These are phyloP conservation scores for Lordiphosa stackelbergi DNA, from an alignment of 1,140 invertebrate genomes.

Conservation along the genomic window DNA sequence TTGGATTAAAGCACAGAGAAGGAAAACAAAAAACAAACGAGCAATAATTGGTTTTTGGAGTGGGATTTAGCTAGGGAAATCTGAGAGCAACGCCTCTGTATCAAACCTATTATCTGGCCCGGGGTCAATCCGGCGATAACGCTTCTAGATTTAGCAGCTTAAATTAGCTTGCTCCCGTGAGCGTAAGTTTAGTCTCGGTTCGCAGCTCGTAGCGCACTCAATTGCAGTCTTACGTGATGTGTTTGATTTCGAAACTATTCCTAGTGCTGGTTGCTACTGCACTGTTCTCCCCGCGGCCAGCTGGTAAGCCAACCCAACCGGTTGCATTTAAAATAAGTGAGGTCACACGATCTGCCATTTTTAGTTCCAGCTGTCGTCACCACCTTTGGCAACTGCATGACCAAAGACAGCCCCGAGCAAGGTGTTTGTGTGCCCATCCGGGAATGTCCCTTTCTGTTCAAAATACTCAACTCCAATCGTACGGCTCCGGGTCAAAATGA, in stretches of 20 bases:
- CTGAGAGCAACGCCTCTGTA: no score
- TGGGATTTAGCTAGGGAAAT: not conserved
- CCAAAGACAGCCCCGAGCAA: constrained; percentile 57
- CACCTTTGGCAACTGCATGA: constrained; percentile 64
- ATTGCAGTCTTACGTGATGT: constrained; percentile 23
- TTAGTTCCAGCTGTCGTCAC: constrained; percentile 40
- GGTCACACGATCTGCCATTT: constrained; percentile 6
- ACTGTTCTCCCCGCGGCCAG: constrained; percentile 6
- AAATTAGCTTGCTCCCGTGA: constrained; percentile 12
- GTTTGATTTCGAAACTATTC: constrained; percentile 11
- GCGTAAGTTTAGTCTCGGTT: constrained; percentile 39
- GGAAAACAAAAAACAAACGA: not conserved
- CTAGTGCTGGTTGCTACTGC: constrained; percentile 15
- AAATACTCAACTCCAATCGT: constrained; percentile 41
- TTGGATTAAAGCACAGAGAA: constrained; percentile 47
- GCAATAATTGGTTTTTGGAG: not conserved
- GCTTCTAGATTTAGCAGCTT: constrained; percentile 7
- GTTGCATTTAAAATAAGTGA: constrained; percentile 26
- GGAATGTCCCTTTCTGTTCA: constrained; percentile 69
- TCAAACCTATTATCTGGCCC: not conserved
- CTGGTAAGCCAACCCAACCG: constrained; percentile 39
- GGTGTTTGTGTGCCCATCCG: constrained; percentile 76
- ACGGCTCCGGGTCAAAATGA: constrained; percentile 16
- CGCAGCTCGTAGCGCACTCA: constrained; percentile 20
- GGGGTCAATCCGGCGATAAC: constrained; percentile 5